A percentile compares a stretch with the other conserved stretches of the same genome.
phyloP scores from a whole-genome alignment of 2,797 vertebrate genomes.

The Euphonia xanthogaster region DNA sequence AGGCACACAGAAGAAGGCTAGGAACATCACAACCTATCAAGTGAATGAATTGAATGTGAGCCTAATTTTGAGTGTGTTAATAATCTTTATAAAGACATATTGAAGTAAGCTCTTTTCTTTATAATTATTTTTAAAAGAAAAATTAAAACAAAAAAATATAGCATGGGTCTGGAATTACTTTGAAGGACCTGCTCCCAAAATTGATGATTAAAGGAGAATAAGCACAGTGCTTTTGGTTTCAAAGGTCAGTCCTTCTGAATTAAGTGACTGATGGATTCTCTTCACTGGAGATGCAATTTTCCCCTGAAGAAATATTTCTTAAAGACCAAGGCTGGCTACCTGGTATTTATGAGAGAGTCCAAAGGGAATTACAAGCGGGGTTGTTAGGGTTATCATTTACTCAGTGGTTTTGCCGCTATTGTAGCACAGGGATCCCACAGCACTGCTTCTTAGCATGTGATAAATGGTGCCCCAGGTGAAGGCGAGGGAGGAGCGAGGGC shows the following conservation, averaged over 20 bases:
- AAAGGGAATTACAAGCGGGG: slow-evolving; percentile 18
- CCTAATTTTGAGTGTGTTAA: background rate
- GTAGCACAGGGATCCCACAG: background rate
- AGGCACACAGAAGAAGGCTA: background rate
- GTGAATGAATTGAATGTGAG: background rate
- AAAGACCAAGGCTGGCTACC: background rate
- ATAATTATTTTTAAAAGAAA: background rate
- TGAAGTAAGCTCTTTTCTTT: background rate
- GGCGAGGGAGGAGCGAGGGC: background rate
- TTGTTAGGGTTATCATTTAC: slow-evolving; percentile 35
- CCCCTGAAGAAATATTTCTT: slow-evolving; percentile 31
- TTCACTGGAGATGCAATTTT: slow-evolving; percentile 26
- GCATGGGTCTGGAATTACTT: background rate
- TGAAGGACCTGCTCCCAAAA: background rate
- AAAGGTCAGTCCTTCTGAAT: slow-evolving; percentile 26
- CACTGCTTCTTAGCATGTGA: slow-evolving; percentile 13
- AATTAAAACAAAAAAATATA: background rate
- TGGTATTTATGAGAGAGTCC: slow-evolving; percentile 23
- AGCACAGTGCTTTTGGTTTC: background rate
- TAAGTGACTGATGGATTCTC: slow-evolving; percentile 37
- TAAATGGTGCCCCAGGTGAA: background rate
- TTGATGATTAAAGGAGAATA: slow-evolving; percentile 7
- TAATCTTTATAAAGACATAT: background rate
- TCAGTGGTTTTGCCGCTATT: background rate
- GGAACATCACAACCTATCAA: background rate